Evolutionary conservation across 2,797 vertebrate genomes (phyloP), one percentile per base, ranked within the genome.

Genomic region (Centroberyx gerrardi): DNA sequence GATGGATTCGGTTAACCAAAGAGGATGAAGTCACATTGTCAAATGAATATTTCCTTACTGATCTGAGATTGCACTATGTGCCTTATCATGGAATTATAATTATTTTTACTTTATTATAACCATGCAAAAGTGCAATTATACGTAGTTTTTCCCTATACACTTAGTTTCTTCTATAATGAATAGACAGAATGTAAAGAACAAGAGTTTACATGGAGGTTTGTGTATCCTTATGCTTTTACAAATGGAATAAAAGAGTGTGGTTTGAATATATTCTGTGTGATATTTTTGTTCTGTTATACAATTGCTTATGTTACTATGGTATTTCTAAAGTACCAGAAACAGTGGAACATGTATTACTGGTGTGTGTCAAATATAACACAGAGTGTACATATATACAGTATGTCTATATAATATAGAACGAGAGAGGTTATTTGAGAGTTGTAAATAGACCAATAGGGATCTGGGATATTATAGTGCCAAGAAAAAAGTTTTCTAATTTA

Each of bases 211-310:
- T 53, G 22, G 78, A 67, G 17, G 4, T 62, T 33, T 68, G 18
- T 72, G 15, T 44, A 51, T 62, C 3, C 0, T 31, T 8, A 22
- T 63, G 40, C 53, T 74, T 62, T 29, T 54, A 56, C 36, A 48
- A 9, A 5, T 83, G 15, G 5, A 88, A 90, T 87, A 71, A 88
- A 88, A 66, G 33, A 70, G 55, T 70, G 58, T 67, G 59, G 29
- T 78, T 62, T 10, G 15, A 8, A 49, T 22, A 22, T 22, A 22
- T 22, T 22, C 1, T 22, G 22, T 22, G 22, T 22, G 22, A 22
- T 22, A 22, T 22, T 22, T 22, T 22, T 22, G 22, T 22, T 22
- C 22, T 22, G 22, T 22, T 22, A 22, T 22, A n/a, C n/a, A n/a
- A n/a, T n/a, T n/a, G n/a, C n/a, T n/a, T n/a, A n/a, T n/a, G n/a